These are phyloP conservation scores for Adelosebastes latens DNA, from an alignment of 2,797 vertebrate genomes.

Conservation along the genomic window DNA sequence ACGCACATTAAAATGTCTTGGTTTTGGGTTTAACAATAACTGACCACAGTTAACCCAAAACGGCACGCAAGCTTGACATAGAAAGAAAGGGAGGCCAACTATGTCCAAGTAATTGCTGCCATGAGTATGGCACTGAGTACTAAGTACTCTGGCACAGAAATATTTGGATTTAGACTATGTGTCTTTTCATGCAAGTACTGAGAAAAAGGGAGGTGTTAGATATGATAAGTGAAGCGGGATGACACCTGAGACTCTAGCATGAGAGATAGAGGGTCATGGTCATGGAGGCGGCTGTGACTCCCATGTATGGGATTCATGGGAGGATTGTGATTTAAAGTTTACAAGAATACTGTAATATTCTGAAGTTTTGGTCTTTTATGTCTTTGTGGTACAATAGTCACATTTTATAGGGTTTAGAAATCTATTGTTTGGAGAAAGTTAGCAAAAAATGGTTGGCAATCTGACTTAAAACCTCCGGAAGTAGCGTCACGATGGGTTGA, in stretches of 20 bases:
- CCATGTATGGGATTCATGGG: constrained; percentile 63
- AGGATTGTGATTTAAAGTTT: constrained; percentile 49
- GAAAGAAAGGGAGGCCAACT: neutral
- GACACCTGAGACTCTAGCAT: constrained; percentile 34
- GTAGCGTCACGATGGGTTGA: neutral
- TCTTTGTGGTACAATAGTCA: constrained; percentile 9
- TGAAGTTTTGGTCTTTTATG: constrained; percentile 66
- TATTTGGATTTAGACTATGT: neutral
- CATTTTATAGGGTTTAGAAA: neutral
- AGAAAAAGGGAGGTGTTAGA: constrained; percentile 71
- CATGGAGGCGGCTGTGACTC: constrained; percentile 73
- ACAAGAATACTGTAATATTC: constrained; percentile 69
- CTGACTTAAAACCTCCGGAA: constrained; percentile 7
- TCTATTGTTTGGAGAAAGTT: neutral
- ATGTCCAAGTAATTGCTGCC: neutral
- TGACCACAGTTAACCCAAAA: neutral
- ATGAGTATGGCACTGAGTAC: neutral
- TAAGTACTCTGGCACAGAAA: neutral
- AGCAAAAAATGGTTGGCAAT: neutral
- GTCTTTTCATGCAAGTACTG: constrained; percentile 28
- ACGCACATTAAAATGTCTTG: neutral
- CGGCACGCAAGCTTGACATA: neutral
- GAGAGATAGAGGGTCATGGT: constrained; percentile 55
- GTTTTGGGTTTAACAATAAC: constrained; percentile 4
- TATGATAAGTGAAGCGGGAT: constrained; percentile 8